These are phyloP conservation scores for Euthynnus affinis DNA, from an alignment of 2,797 vertebrate species.

Conservation along the genomic window DNA sequence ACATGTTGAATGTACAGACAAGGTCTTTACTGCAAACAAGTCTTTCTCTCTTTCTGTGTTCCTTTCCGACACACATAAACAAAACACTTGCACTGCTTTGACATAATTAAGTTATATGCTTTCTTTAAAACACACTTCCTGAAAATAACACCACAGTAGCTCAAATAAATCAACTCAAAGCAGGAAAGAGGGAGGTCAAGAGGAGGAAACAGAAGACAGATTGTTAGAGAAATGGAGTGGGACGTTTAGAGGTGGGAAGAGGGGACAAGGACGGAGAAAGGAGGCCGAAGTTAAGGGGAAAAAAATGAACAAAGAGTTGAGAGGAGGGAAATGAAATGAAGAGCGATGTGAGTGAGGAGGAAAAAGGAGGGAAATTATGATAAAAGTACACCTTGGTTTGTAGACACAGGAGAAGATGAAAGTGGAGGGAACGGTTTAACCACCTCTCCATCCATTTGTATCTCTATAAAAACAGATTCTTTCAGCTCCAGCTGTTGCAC, in stretches of 20 bases:
- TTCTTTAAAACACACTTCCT: slow-evolving; percentile 21
- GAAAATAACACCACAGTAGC: slow-evolving; percentile 28
- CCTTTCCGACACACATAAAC: slow-evolving; percentile 26
- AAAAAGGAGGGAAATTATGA: neutral
- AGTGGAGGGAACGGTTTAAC: no score
- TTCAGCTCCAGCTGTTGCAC: slow-evolving; percentile 54
- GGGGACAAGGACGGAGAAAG: slow-evolving; percentile 34
- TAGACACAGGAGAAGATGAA: no score
- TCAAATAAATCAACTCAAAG: slow-evolving; percentile 53
- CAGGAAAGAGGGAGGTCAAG: slow-evolving; percentile 33
- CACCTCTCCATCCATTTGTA: neutral
- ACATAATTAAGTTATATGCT: slow-evolving; percentile 21
- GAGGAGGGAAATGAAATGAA: slow-evolving; percentile 14
- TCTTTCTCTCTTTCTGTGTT: slow-evolving; percentile 5
- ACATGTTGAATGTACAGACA: slow-evolving; percentile 21
- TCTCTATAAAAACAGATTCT: slow-evolving; percentile 31
- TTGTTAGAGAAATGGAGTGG: neutral
- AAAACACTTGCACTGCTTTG: slow-evolving; percentile 1
- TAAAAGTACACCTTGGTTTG: neutral
- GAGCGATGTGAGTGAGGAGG: neutral
- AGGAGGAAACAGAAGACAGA: slow-evolving; percentile 42
- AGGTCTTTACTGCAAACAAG: slow-evolving; percentile 10
- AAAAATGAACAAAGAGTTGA: neutral
- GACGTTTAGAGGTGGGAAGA: slow-evolving; percentile 22
- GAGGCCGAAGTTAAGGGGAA: neutral